Percentiles rank a stretch among this genome's conserved stretches.
Evolutionary conservation across 2,888 invertebrate species (phyloP).

Genomic region (Branchipolynoe longqiensis): DNA sequence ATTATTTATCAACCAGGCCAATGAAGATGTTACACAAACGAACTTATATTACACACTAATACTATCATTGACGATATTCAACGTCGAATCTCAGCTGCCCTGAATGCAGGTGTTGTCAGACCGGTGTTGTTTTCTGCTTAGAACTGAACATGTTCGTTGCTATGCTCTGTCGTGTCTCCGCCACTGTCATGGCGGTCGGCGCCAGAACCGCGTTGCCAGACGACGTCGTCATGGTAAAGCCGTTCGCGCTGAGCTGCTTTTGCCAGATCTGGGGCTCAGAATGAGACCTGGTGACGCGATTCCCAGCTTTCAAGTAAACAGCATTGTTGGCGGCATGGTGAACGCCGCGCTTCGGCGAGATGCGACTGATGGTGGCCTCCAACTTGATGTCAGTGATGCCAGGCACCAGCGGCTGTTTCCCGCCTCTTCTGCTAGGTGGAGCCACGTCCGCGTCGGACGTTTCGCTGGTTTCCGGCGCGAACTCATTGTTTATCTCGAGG

Average conservation of each 20-base stretch:
- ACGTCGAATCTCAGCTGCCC: too few relatives aligned
- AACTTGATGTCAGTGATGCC: slow-evolving; percentile 60
- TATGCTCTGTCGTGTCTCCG: background rate
- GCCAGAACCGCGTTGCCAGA: background rate
- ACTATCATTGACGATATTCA: too few relatives aligned
- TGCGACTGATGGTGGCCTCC: slow-evolving; percentile 59
- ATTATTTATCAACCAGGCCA: too few relatives aligned
- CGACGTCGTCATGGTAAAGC: too few relatives aligned
- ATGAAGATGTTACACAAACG: too few relatives aligned
- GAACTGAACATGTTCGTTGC: background rate
- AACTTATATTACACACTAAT: too few relatives aligned
- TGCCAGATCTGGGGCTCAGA: slow-evolving; percentile 36
- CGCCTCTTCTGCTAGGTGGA: background rate
- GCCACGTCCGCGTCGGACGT: background rate
- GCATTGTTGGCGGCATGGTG: background rate
- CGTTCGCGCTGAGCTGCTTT: background rate
- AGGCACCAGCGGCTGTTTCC: background rate
- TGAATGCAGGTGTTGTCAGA: too few relatives aligned
- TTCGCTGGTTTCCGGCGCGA: slow-evolving; percentile 1
- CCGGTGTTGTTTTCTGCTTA: slow-evolving; percentile 26
- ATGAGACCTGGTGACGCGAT: background rate
- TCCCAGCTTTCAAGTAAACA: background rate
- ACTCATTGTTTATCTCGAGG: slow-evolving; percentile 61
- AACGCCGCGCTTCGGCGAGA: slow-evolving; percentile 31
- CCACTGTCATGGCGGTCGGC: background rate